phyloP scores from a whole-genome alignment of 2,113 vertebrate species.

The Bolborhynchus lineola region DNA sequence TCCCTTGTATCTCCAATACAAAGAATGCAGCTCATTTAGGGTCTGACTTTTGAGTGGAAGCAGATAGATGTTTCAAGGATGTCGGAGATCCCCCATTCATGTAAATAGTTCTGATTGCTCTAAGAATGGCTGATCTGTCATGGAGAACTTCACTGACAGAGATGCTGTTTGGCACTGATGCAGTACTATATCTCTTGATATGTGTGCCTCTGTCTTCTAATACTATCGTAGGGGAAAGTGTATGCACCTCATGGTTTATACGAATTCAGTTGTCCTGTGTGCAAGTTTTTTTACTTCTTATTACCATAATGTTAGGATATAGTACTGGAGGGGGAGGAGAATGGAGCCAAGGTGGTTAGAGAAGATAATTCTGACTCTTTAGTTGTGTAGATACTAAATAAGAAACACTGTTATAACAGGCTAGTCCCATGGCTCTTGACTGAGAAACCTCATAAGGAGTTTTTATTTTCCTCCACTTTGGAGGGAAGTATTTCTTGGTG shows the following conservation, averaged over 20 bases:
- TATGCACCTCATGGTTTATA: neutral
- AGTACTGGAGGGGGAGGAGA: neutral
- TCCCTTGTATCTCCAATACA: neutral
- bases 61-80: neutral
- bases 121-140: neutral
- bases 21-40: neutral
- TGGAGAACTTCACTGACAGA: neutral
- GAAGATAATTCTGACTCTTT: neutral
- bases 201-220: neutral
- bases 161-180: neutral
- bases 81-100: neutral
- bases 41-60: neutral
- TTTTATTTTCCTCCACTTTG: neutral
- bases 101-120: neutral
- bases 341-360: neutral
- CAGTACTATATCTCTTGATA: neutral
- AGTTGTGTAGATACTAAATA: neutral
- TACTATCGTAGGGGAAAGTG: neutral
- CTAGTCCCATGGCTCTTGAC: neutral
- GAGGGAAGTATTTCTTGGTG: neutral
- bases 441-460: neutral
- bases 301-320: neutral
- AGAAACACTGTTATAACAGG: neutral
- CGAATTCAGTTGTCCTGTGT: neutral
- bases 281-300: neutral